These are phyloP conservation scores for Yponomeuta sedellus DNA, from an alignment of 2,888 invertebrate species.

Conservation along the genomic window DNA sequence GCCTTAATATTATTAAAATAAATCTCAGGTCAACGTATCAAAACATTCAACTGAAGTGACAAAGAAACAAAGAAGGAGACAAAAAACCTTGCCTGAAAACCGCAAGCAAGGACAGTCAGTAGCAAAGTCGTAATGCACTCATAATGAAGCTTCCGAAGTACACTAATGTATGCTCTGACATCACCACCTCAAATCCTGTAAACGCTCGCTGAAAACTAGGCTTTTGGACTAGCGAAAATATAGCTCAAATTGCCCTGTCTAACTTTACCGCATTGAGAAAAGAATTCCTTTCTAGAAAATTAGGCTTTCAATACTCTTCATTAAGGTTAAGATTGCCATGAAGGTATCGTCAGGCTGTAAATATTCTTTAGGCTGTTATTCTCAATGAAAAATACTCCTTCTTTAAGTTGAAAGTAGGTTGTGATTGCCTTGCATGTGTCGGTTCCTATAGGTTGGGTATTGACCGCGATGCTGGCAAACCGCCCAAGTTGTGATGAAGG, in stretches of 20 bases:
- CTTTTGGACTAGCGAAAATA: not conserved
- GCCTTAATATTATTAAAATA: not conserved
- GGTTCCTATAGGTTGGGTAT: not conserved
- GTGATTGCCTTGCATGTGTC: not conserved
- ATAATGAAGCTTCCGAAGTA: not conserved
- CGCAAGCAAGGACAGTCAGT: not conserved
- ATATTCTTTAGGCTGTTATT: not conserved
- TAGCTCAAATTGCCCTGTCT: not conserved
- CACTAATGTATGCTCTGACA: not conserved
- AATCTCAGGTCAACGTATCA: not conserved
- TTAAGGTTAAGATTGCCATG: not conserved
- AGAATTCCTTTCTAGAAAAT: not conserved
- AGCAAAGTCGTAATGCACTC: not conserved
- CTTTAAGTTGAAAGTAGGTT: not conserved
- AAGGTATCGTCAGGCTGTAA: too few relatives aligned
- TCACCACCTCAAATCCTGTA: not conserved
- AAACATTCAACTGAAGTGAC: not conserved
- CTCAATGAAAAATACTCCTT: not conserved
- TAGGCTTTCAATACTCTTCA: not conserved
- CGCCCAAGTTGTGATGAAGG: not conserved
- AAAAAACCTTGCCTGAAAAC: not conserved
- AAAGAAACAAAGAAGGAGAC: not conserved
- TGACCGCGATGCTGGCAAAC: not conserved
- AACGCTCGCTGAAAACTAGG: not conserved
- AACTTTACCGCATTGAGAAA: not conserved